Percentiles rank a stretch among this genome's conserved stretches.
phyloP scores from a whole-genome alignment of 2,113 vertebrate genomes.

The Sterrhoptilus dennistouni region DNA sequence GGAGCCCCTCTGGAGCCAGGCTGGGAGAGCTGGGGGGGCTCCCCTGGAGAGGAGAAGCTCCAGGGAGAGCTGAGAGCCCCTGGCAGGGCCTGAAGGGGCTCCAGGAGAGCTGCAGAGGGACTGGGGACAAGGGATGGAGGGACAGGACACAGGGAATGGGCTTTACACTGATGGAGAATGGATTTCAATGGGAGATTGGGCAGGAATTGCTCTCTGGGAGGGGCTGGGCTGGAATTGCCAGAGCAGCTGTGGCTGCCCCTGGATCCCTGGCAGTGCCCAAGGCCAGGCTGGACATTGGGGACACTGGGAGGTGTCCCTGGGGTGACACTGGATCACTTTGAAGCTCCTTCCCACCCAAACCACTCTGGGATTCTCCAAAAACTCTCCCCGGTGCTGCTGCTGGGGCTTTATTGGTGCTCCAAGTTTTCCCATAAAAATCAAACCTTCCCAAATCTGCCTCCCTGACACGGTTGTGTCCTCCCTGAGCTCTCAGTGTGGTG shows the following conservation, averaged over 20 bases:
- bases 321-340: too few relatives aligned
- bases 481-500: not conserved
- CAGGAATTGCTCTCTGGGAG: too few relatives aligned
- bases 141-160: not conserved
- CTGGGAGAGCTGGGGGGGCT: not conserved
- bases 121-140: not conserved
- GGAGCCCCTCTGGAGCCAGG: not conserved
- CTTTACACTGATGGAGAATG: too few relatives aligned
- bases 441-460: not conserved
- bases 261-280: too few relatives aligned
- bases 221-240: not conserved
- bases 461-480: rapidly evolving
- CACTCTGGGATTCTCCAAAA: too few relatives aligned
- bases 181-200: too few relatives aligned
- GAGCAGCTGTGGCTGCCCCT: too few relatives aligned
- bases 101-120: not conserved
- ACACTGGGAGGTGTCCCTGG: too few relatives aligned
- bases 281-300: too few relatives aligned
- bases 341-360: not conserved
- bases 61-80: not conserved
- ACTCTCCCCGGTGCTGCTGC: too few relatives aligned
- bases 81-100: not conserved
- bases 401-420: too few relatives aligned
- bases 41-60: not conserved
- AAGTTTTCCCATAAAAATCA: too few relatives aligned